These are phyloP conservation scores for Glandiceps talaboti DNA, from an alignment of 53 echinoderm and acorn worm genomes.

Conservation along the genomic window DNA sequence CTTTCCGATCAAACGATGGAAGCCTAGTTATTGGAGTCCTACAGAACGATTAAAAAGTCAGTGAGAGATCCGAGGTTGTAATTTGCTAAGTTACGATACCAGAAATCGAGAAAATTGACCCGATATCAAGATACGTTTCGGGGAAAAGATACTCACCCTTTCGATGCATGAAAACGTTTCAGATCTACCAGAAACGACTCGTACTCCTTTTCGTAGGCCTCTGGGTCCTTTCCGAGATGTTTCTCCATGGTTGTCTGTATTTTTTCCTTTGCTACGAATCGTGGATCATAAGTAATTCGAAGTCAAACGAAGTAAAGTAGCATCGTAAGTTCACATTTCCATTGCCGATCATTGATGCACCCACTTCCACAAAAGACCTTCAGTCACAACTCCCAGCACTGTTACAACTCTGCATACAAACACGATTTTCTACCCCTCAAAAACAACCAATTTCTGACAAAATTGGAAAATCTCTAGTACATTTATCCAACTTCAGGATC, in stretches of 20 bases:
- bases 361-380: background rate
- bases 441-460: background rate
- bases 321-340: background rate
- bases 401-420: background rate
- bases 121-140: background rate
- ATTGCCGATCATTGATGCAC: background rate
- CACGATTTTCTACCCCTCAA: background rate
- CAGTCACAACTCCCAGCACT: background rate
- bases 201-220: conserved; percentile 78
- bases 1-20: conserved; percentile 47
- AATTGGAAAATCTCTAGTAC: background rate
- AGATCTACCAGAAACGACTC: conserved; percentile 68
- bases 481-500: background rate
- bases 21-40: conserved; percentile 44
- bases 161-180: conserved; percentile 61
- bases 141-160: conserved; percentile 23
- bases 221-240: conserved; percentile 98
- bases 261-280: background rate
- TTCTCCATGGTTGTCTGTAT: conserved; percentile 85
- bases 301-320: background rate
- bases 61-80: background rate
- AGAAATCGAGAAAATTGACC: background rate
- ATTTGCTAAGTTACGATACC: background rate
- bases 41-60: conserved; percentile 17
- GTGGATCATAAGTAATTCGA: background rate